Evolutionary conservation across 1,140 invertebrate species (phyloP), one percentile per base, ranked within the genome.

Genomic region (Papilio machaon): DNA sequence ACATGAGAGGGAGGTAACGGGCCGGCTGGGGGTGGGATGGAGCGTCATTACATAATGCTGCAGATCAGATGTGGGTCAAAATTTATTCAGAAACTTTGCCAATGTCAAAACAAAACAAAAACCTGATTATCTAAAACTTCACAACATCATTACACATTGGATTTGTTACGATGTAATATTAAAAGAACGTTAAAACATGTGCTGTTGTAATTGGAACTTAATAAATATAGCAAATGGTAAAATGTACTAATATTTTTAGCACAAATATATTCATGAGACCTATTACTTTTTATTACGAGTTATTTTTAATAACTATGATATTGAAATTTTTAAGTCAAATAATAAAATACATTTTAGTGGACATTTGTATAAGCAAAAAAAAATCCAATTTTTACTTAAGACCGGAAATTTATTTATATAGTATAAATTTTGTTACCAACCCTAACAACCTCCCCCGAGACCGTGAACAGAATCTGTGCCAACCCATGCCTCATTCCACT

Each of bases 41-140:
- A 87, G 84, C 83, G 83, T 88, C 1, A 47, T 91, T 91, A 91
- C 84, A 85, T 90, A 91, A 91, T 83, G 75, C 77, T 91, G 90
- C 90, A 90, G 90, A 88, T 90, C 86, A 82, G 89, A 88, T 90
- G 90, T 89, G 88, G 89, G 79, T 84, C 54, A 76, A 79, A 83
- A 83, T 88, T 87, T 81, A 86, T 84, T 75, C 73, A 75, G 73
- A 75, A 75, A 47, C 47, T 47, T 47, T 23, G 73, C 73, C 73
- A 47, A 74, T 47, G 73, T 38, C 73, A 74, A 19, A 30, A 9
- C 3, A 30, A 58, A 58, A 58, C 52, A 58, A 58, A 15, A 58
- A 38, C 38, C 38, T 38, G 6, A 38, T 38, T 38, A 38, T 38
- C n/a, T n/a, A n/a, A n/a, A n/a, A n/a, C n/a, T n/a, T n/a, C n/a